Conservation (phyloP, 2,113 vertebrate species). For the Oceanodroma tethys region DNA sequence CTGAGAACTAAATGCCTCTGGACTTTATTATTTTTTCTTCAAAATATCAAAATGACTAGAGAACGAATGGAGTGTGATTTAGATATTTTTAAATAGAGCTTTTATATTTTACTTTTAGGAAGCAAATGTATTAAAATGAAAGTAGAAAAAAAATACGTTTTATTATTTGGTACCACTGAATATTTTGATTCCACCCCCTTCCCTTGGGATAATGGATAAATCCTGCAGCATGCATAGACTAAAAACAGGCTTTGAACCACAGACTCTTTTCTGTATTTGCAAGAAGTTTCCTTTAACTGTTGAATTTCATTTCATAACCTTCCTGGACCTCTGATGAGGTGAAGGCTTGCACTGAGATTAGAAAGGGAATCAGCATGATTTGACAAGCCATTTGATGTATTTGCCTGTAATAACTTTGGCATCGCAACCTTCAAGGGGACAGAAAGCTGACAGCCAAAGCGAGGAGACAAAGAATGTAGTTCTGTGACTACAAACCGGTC, state of each 20-base stretch:
- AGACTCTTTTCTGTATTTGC: background rate
- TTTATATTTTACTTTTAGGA: background rate
- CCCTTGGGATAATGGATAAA: background rate
- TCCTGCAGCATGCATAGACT: background rate
- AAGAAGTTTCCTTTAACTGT: background rate
- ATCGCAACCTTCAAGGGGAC: background rate
- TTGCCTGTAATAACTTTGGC: background rate
- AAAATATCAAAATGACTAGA: background rate
- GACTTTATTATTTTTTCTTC: background rate
- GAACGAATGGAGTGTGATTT: background rate
- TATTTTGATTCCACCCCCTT: background rate
- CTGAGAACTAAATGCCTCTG: background rate
- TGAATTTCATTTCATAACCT: background rate
- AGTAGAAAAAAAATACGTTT: background rate
- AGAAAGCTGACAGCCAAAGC: background rate
- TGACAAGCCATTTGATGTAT: slow-evolving; percentile 14
- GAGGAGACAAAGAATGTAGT: background rate
- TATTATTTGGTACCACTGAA: background rate
- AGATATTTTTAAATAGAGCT: background rate
- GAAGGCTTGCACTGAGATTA: background rate
- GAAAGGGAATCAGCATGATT: background rate
- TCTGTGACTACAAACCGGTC: background rate
- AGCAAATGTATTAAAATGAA: background rate
- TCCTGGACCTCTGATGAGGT: background rate
- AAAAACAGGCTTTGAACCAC: background rate